Evolutionary conservation across 2,888 invertebrate species (phyloP).

Genomic region (Salpingus planirostris): DNA sequence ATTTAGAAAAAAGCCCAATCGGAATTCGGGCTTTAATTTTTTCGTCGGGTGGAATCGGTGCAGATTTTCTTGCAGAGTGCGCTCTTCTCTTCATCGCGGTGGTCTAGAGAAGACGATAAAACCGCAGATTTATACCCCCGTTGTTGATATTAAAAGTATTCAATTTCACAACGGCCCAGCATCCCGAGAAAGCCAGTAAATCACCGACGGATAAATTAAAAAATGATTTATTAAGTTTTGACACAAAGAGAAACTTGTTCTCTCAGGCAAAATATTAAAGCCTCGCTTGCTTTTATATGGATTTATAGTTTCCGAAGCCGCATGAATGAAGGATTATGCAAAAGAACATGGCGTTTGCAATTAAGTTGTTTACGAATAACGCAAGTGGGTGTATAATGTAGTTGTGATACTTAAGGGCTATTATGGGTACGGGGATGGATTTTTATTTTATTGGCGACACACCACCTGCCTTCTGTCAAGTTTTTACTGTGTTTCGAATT

Average conservation of each 20-base stretch:
- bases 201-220: slow-evolving; percentile 18
- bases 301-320: slow-evolving; percentile 21
- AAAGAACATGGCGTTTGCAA: slow-evolving; percentile 27
- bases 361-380: slow-evolving; percentile 27
- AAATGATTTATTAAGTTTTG: slow-evolving; percentile 22
- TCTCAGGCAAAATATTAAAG: no score
- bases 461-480: slow-evolving; percentile 31
- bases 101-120: no score
- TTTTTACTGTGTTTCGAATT: slow-evolving; percentile 27
- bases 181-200: slow-evolving; percentile 14
- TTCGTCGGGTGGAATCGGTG: no score
- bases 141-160: slow-evolving; percentile 17
- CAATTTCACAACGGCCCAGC: slow-evolving; percentile 15
- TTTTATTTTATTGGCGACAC: slow-evolving; percentile 29
- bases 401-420: no score
- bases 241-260: slow-evolving; percentile 22
- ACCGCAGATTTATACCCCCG: slow-evolving; percentile 2
- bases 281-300: no score
- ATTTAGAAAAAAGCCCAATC: no score
- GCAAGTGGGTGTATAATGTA: no score
- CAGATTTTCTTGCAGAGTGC: no score
- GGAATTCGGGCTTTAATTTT: no score
- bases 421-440: no score
- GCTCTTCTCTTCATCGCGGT: no score
- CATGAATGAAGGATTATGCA: slow-evolving; percentile 22